phyloP scores from a whole-genome alignment of 2,888 invertebrate genomes.

The Dryadula phaetusa region DNA sequence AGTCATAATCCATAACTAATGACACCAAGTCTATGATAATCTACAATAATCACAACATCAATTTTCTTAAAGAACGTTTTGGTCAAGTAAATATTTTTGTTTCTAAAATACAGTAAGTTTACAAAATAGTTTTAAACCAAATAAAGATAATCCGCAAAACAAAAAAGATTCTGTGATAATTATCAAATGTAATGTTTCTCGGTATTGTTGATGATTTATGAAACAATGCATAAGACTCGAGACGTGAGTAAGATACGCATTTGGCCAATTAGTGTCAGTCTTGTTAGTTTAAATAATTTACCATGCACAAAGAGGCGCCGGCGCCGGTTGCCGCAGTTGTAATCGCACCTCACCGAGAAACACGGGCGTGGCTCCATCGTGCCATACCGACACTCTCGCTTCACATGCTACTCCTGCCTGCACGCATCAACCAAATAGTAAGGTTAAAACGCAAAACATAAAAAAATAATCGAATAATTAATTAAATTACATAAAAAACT shows the following conservation, averaged over 20 bases:
- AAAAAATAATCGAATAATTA: background rate
- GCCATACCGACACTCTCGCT: slow-evolving; percentile 93
- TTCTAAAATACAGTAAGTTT: background rate
- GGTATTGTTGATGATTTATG: slow-evolving; percentile 2
- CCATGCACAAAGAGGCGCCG: slow-evolving; percentile 87
- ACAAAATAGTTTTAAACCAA: too few relatives aligned
- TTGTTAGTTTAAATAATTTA: slow-evolving; percentile 61
- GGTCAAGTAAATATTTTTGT: too few relatives aligned
- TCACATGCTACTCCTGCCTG: slow-evolving; percentile 90
- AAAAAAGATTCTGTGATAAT: background rate
- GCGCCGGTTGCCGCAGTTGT: slow-evolving; percentile 87
- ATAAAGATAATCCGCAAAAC: background rate
- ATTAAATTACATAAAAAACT: slow-evolving; percentile 47
- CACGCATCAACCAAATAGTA: slow-evolving; percentile 36
- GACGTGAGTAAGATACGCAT: slow-evolving; percentile 11
- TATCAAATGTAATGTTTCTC: background rate
- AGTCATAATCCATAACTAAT: too few relatives aligned
- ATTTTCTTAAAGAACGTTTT: too few relatives aligned
- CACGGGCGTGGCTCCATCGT: slow-evolving; percentile 92
- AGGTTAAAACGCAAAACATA: background rate
- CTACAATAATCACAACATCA: too few relatives aligned
- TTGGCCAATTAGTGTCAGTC: slow-evolving; percentile 17
- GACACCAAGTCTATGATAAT: too few relatives aligned
- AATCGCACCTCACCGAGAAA: slow-evolving; percentile 95
- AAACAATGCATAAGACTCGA: slow-evolving; percentile 5